Conservation (phyloP, 2,113 vertebrate species). For the Rhegmatorhina hoffmannsi region DNA sequence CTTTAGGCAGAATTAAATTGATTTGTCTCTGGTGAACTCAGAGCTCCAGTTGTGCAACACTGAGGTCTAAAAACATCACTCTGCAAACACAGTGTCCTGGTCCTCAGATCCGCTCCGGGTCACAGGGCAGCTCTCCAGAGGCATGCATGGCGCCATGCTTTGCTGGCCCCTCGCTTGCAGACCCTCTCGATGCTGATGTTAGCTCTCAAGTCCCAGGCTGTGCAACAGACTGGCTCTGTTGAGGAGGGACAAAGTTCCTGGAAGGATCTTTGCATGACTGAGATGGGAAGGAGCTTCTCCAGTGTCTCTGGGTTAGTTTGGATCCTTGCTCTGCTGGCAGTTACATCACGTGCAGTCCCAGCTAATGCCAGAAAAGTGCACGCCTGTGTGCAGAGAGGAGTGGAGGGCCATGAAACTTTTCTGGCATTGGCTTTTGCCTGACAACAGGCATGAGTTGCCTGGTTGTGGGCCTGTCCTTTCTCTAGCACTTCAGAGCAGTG, state of each 20-base stretch:
- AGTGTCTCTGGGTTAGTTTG: neutral
- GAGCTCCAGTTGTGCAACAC: conserved; percentile 5
- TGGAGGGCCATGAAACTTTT: neutral
- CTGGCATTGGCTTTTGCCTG: neutral
- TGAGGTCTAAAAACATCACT: neutral
- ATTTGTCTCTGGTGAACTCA: neutral
- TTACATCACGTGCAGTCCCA: neutral
- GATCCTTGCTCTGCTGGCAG: neutral
- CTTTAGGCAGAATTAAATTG: neutral
- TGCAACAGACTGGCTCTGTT: fast-evolving
- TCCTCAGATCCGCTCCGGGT: neutral
- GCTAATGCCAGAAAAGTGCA: neutral
- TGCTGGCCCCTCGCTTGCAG: neutral
- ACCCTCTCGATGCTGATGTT: neutral
- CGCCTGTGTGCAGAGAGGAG: neutral
- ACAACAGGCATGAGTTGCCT: neutral
- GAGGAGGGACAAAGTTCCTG: neutral
- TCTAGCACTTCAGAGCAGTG: neutral
- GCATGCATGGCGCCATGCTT: neutral
- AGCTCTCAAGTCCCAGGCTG: neutral
- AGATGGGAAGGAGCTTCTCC: neutral
- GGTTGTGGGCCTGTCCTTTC: neutral
- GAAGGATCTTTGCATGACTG: neutral
- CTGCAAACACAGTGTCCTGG: neutral
- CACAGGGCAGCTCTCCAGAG: neutral